Percentiles rank a stretch among this genome's conserved stretches.
phyloP scores from a whole-genome alignment of 1,140 invertebrate genomes.

The Eurosta solidaginis region DNA sequence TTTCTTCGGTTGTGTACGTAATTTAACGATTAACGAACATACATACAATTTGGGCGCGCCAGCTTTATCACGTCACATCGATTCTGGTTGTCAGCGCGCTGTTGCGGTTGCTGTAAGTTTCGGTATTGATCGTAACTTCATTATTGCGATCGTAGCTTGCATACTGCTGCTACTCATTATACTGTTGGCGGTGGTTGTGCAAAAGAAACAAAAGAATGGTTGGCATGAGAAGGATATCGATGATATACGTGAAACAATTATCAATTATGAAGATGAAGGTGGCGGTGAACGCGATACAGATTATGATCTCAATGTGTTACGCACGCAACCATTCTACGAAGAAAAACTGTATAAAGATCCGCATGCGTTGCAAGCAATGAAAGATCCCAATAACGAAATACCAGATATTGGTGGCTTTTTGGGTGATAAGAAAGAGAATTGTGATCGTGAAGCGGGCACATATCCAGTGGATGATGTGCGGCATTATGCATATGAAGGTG shows the following conservation, averaged over 20 bases:
- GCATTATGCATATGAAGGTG: slow-evolving; percentile 95
- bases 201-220: slow-evolving; percentile 81
- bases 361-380: slow-evolving; percentile 42
- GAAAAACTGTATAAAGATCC: slow-evolving; percentile 58
- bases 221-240: slow-evolving; percentile 89
- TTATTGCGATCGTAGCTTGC: slow-evolving; percentile 82
- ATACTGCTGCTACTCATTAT: slow-evolving; percentile 79
- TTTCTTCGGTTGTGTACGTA: slow-evolving; percentile 85
- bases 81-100: slow-evolving; percentile 71
- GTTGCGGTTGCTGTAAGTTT: slow-evolving; percentile 76
- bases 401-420: slow-evolving; percentile 91
- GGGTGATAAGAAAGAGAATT: slow-evolving; percentile 83
- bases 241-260: slow-evolving; percentile 95
- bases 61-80: slow-evolving; percentile 68
- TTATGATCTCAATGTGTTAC: slow-evolving; percentile 90
- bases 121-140: slow-evolving; percentile 80
- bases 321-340: slow-evolving; percentile 61
- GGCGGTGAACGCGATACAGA: slow-evolving; percentile 94
- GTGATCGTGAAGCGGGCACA: slow-evolving; percentile 87
- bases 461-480: slow-evolving; percentile 93
- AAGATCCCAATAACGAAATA: slow-evolving; percentile 60
- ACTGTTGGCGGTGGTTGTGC: slow-evolving; percentile 84
- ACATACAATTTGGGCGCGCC: slow-evolving; percentile 79
- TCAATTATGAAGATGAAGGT: slow-evolving; percentile 96
- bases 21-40: slow-evolving; percentile 79